Evolutionary conservation across 2,113 vertebrate genomes (phyloP), one percentile per base, ranked within the genome.

Genomic region (Ceyx cyanopectus): DNA sequence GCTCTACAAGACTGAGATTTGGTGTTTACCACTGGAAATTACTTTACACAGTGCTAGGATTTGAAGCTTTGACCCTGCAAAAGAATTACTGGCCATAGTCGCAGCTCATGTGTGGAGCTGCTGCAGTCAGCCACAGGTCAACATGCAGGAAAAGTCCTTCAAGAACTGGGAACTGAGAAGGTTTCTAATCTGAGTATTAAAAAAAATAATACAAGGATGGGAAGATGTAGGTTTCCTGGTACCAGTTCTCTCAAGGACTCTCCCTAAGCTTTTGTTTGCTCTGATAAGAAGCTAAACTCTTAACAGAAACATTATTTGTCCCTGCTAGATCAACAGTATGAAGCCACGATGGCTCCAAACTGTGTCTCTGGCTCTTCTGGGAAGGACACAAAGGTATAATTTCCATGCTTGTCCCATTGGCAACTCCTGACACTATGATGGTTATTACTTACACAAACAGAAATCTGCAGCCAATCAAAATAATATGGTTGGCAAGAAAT

Each of bases 381-480:
- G 96, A 95, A 94, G 87, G 94, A 95, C 77, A 85, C 63, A 82
- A 92, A 95, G 84, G 79, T 92, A 94, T 80, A 82, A 97, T 93
- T 95, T 94, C 91, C 81, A 95, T 96, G 85, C 95, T 95, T 96
- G 87, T 94, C 80, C 91, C 48, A 0, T 60, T 94, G 96, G 96
- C 92, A 97, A 92, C 82, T 89, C 95, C 83, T 45, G 80, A 92
- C 79, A 88, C 74, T 93, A 12, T 81, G 67, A 82, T 96, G 85
- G 90, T 96, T 93, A 94, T 95, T 97, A 92, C 94, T 95, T 96
- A 96, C 41, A 92, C 81, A 97, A 97, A 96, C 75, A 92, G 84
- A 95, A 91, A 96, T 50, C 66, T 91, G 78, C 91, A 91, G 82
- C 85, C 96, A 97, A 96, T 96, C 93, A 95, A 97, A 97, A 97